Conservation (phyloP, 2,113 vertebrate species). For the Dicrurus megarhynchus region DNA sequence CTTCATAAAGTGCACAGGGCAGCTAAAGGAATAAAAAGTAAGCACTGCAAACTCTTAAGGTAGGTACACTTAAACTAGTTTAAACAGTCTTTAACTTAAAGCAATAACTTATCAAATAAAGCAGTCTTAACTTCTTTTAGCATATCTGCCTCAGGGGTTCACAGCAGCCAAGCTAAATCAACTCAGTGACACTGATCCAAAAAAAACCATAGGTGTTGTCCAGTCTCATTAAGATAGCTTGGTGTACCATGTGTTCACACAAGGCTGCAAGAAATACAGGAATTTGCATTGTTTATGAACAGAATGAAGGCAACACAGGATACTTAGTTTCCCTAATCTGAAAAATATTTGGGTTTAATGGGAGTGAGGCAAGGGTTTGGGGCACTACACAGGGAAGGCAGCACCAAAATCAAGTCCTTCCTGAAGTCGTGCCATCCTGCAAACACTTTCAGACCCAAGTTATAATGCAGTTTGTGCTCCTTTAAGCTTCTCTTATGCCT, state of each 20-base stretch:
- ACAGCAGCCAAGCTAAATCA: not conserved
- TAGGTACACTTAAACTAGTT: not conserved
- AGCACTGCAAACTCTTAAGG: not conserved
- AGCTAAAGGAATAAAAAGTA: constrained; percentile 30
- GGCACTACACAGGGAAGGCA: not conserved
- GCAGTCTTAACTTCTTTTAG: constrained; percentile 2
- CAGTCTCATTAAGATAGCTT: not conserved
- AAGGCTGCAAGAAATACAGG: not conserved
- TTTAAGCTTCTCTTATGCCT: not conserved
- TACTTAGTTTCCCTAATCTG: not conserved
- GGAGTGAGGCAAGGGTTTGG: not conserved
- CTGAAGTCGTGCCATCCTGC: not conserved
- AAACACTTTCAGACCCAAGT: not conserved
- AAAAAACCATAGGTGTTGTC: not conserved
- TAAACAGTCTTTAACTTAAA: constrained; percentile 2
- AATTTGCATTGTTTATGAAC: not conserved
- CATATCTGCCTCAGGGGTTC: not conserved
- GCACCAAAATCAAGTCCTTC: not conserved
- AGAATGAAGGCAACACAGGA: not conserved
- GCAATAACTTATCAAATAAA: constrained; percentile 10
- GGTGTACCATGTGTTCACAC: not conserved
- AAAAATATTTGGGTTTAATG: not conserved
- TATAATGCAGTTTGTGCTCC: not conserved
- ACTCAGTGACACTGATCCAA: not conserved
- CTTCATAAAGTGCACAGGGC: not conserved